Base-by-base conservation (phyloP, 2,888 invertebrate genomes). In the Choristoneura rosaceana region DNA sequence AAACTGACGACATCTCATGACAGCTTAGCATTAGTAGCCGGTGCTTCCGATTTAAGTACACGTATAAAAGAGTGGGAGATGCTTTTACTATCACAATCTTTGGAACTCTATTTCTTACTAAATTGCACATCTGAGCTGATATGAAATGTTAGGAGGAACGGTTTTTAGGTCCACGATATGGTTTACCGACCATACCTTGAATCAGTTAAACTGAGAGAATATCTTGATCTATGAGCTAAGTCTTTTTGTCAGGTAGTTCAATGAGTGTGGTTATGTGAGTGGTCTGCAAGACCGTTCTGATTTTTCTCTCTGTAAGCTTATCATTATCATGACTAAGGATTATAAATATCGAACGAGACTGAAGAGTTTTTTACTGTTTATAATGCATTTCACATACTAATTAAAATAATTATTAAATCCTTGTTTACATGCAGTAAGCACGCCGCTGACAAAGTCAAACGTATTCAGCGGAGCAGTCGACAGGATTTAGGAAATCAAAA, bases 351-450 rank as follows among this genome's bases (percentile, higher is more conserved):
- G 63, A 69, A 73, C 59, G 73, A 73, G 73, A 73, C 73, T 73
- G 73, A 73, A 68, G 64, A 73, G 73, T 73, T 73, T 73, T 73
- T 69, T 73, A 73, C 68, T 63, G 63, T 73, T 73, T 73, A 43
- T 71, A 58, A 68, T 52, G 73, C 63, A 63, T 62, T 59, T 25
- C 67, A 41, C 41, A 25, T 68, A 62, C 55, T 73, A 68, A 59
- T 71, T 63, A 64, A 43, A 62, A 69, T 43, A 17, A 17, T 52
- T 52, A 70, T 70, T 45, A 61, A 55, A 41, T 43, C 64, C 60
- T 60, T 12, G 55, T 55, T 55, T 17, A 33, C 34, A n/a, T n/a
- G n/a, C n/a, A n/a, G n/a, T n/a, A 59, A 50, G 68, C 68, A 60
- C 50, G 41, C 63, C 50, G 33, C 63, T 67, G 67, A 47, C 68